Conservation (phyloP, 1,140 invertebrate genomes). For the Aporrectodea caliginosa region DNA sequence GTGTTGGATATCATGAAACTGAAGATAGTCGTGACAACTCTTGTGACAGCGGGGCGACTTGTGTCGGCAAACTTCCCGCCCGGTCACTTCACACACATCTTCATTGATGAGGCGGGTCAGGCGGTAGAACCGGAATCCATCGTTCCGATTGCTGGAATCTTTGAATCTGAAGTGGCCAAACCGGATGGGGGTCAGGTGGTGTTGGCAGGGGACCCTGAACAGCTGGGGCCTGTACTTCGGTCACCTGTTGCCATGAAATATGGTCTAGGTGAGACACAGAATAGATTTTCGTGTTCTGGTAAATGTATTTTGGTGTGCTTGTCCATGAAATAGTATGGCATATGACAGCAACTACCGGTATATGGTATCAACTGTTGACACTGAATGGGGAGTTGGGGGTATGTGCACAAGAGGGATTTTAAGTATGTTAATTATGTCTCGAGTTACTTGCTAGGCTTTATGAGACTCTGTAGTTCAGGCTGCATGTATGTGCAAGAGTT, state of each 20-base stretch:
- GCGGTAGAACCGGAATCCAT: conserved; percentile 74
- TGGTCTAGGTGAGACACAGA: conserved; percentile 63
- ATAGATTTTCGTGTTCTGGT: no score
- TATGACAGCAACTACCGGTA: no score
- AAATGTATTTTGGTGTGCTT: no score
- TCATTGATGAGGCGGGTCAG: conserved; percentile 88
- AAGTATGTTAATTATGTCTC: no score
- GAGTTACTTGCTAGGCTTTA: no score
- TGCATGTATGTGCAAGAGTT: no score
- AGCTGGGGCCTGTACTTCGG: conserved; percentile 78
- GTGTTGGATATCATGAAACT: conserved; percentile 40
- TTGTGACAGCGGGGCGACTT: conserved; percentile 62
- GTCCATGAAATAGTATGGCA: no score
- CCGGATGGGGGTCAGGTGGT: conserved; percentile 61
- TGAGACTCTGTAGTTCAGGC: no score
- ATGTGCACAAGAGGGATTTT: no score
- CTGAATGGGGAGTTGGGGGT: no score
- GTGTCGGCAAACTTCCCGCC: conserved; percentile 61
- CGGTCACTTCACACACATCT: conserved; percentile 80
- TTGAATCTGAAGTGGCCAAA: conserved; percentile 28
- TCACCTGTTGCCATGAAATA: conserved; percentile 64
- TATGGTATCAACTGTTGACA: no score
- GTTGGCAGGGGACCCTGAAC: conserved; percentile 84
- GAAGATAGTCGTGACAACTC: conserved; percentile 42
- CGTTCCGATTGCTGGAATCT: conserved; percentile 44